Conservation (phyloP, 2,113 vertebrate species). For the Chelonoidis abingdonii region DNA sequence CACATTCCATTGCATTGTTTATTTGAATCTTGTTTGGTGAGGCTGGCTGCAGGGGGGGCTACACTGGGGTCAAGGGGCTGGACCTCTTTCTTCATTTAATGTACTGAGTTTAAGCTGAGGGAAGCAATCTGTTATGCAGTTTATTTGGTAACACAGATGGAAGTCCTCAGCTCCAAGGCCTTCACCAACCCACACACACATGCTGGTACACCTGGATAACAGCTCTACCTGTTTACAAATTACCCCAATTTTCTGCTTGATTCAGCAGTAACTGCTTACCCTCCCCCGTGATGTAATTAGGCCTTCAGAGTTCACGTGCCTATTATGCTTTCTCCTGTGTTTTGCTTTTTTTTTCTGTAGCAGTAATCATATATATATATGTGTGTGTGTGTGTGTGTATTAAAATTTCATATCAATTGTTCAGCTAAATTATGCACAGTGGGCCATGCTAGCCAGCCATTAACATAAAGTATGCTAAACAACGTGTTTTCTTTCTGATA, state of each 20-base stretch:
- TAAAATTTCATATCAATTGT: slow-evolving; percentile 90
- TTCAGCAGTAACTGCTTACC: slow-evolving; percentile 94
- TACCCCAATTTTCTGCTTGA: slow-evolving; percentile 97
- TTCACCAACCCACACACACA: slow-evolving; percentile 81
- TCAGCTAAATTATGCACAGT: slow-evolving; percentile 95
- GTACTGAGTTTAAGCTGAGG: slow-evolving; percentile 30
- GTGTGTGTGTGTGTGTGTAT: slow-evolving; percentile 52
- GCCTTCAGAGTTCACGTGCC: slow-evolving; percentile 95
- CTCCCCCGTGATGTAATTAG: slow-evolving; percentile 99
- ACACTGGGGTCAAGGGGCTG: accelerated
- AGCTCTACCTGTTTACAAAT: slow-evolving; percentile 98
- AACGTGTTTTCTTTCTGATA: slow-evolving; percentile 84
- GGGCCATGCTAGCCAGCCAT: slow-evolving; percentile 88
- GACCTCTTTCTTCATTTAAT: neutral
- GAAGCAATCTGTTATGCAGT: slow-evolving; percentile 14
- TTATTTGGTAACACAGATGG: slow-evolving; percentile 66
- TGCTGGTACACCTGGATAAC: slow-evolving; percentile 92
- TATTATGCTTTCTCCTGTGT: slow-evolving; percentile 92
- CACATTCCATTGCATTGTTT: accelerated
- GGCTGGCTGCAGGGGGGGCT: neutral
- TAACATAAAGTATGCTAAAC: slow-evolving; percentile 90
- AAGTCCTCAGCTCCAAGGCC: slow-evolving; percentile 50
- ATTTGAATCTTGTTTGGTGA: neutral
- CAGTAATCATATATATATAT: slow-evolving; percentile 92
- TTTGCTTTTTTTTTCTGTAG: slow-evolving; percentile 86